Evolutionary conservation across 2,113 vertebrate species (phyloP).

Genomic region (Eulemur macaco): DNA sequence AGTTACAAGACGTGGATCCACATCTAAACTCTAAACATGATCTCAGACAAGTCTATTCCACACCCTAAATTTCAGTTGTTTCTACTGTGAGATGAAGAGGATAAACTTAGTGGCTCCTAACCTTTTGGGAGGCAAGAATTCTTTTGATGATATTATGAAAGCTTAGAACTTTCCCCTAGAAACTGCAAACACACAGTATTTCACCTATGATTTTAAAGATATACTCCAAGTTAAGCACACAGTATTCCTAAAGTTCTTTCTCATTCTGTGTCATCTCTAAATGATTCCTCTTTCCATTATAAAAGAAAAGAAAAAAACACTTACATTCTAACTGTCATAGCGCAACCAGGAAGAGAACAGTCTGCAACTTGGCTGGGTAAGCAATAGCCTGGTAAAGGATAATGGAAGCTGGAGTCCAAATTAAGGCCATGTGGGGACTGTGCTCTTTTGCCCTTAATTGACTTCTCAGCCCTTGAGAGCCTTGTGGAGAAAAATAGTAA

Average conservation of each 20-base stretch:
- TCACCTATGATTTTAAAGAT: constrained; percentile 9
- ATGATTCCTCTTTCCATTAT: background rate
- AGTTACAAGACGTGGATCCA: background rate
- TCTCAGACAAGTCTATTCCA: background rate
- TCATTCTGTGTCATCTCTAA: background rate
- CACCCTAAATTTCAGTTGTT: background rate
- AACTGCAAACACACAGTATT: background rate
- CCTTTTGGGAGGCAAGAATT: background rate
- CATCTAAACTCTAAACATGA: background rate
- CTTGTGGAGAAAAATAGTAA: background rate
- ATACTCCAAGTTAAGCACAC: background rate
- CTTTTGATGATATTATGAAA: constrained; percentile 2
- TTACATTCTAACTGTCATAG: background rate
- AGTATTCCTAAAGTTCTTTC: constrained; percentile 8
- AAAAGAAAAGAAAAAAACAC: background rate
- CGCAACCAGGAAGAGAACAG: background rate
- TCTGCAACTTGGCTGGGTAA: background rate
- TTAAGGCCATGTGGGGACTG: background rate
- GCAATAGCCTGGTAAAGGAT: background rate
- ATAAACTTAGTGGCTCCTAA: background rate
- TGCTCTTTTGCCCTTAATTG: background rate
- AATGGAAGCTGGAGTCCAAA: background rate
- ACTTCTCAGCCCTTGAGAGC: background rate
- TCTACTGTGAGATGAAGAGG: background rate
- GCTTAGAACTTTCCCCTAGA: background rate